A percentile compares a stretch with the other conserved stretches of the same genome.
Conservation (phyloP, 2,888 invertebrate species). For the Epirrhoe tristata region DNA sequence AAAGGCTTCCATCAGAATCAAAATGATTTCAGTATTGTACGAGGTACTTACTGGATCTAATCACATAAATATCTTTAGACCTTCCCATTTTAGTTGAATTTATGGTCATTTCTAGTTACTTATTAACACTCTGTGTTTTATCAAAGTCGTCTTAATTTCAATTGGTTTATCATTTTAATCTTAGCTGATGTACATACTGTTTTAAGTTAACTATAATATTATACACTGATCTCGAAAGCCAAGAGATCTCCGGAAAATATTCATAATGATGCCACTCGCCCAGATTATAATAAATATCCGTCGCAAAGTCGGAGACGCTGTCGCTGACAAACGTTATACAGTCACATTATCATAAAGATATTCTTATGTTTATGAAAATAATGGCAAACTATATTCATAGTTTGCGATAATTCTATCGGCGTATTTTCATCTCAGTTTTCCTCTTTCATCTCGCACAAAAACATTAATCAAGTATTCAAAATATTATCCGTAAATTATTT, state of each 20-base stretch:
- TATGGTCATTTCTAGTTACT: conserved; percentile 8
- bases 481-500: conserved; percentile 33
- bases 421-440: conserved; percentile 30
- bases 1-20: conserved; percentile 20
- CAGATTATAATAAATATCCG: conserved; percentile 28
- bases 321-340: conserved; percentile 42
- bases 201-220: conserved; percentile 14
- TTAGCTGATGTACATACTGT: background rate
- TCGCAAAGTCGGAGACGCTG: conserved; percentile 19
- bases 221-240: conserved; percentile 13
- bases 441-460: conserved; percentile 28
- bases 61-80: conserved; percentile 6
- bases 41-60: conserved; percentile 16
- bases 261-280: conserved; percentile 26
- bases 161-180: conserved; percentile 2
- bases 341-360: conserved; percentile 54
- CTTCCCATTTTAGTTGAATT: background rate
- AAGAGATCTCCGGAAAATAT: conserved; percentile 15
- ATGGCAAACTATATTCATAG: conserved; percentile 38
- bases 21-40: conserved; percentile 19
- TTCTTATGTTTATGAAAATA: conserved; percentile 52
- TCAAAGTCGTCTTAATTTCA: background rate
- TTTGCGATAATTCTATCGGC: too few relatives aligned
- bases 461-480: conserved; percentile 28
- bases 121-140: conserved; percentile 8